Evolutionary conservation across 2,888 invertebrate genomes (phyloP).

Genomic region (Acronicta aceris): DNA sequence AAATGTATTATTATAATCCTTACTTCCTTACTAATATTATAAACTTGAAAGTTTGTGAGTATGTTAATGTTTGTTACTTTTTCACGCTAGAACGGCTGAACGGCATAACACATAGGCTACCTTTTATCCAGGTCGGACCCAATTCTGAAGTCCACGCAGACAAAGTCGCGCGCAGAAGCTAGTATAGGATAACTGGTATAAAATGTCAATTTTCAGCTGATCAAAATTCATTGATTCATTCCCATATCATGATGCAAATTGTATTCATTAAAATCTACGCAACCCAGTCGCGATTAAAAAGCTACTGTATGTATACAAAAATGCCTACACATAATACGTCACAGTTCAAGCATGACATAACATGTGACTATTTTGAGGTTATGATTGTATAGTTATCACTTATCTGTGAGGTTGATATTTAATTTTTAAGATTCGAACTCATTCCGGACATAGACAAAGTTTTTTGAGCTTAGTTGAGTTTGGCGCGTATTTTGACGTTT

Average conservation of each 20-base stretch:
- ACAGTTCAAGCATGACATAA: conserved; percentile 35
- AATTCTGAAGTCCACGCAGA: too few species aligned
- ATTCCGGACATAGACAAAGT: conserved; percentile 23
- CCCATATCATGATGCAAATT: conserved; percentile 21
- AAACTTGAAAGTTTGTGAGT: too few species aligned
- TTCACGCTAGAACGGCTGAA: too few species aligned
- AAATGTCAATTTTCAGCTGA: conserved; percentile 19
- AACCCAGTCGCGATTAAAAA: conserved; percentile 3
- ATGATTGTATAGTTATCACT: conserved; percentile 25
- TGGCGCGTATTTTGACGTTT: conserved; percentile 39
- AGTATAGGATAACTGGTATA: not conserved
- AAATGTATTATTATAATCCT: too few species aligned
- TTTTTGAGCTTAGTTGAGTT: conserved; percentile 4
- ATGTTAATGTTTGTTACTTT: too few species aligned
- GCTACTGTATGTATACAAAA: conserved; percentile 8
- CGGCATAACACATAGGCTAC: too few species aligned
- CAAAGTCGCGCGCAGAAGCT: too few species aligned
- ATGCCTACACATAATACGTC: conserved; percentile 22
- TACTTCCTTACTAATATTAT: too few species aligned
- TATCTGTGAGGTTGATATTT: conserved; percentile 35
- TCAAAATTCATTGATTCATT: conserved; percentile 20
- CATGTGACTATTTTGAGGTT: conserved; percentile 59
- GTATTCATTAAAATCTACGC: conserved; percentile 25
- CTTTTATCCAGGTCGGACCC: too few species aligned
- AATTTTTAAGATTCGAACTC: conserved; percentile 26